Base-by-base conservation (phyloP, 2,113 vertebrate genomes). In the Erpornis zantholeuca region DNA sequence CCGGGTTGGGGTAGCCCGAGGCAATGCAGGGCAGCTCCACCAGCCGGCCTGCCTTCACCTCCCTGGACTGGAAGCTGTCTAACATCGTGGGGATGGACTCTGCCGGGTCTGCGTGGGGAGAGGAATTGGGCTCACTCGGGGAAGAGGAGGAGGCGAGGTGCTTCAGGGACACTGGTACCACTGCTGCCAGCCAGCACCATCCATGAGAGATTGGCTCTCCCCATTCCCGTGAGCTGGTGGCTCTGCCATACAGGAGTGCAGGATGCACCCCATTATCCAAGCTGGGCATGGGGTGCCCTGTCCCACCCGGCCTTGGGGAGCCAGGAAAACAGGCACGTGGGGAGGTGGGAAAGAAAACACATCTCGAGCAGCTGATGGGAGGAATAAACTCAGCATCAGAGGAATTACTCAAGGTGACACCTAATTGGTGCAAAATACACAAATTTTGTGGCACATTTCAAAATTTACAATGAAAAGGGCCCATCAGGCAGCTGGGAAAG, bases 1-100 rank as follows among this genome's bases (percentile, higher is more conserved):
- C 98, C 10, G 99, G 99, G 97, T 99, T 98, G 45, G 99, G 99
- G 97, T 99, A 99, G 64, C 99, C 99, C 0, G 99, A 99, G 85
- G 99, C 99, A 5, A 99, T 98, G 96, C 99, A 99, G 84, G 99
- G 99, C 84, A 99, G 97, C 97, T 99, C 99, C 95, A 99, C 98
- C 12, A 97, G 98, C 78, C 97, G 97, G 65, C 99, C 99, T 0
- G 98, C 97, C 97, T 98, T 98, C 87, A 99, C 98, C 96, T 99
- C 99, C 94, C 98, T 90, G 72, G 99, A 99, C 97, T 99, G 99
- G 98, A 99, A 99, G 97, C 98, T 99, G 95, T 99, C 99, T 97
- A 99, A 97, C 96, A 99, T 98, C 44, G 98, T 98, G 38, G 99
- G 99, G 87, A 99, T 98, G 90, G 99, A 99, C 97, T 99, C 99